Base-by-base conservation (phyloP, 2,888 invertebrate genomes). In the Taphrorychus bicolor region DNA sequence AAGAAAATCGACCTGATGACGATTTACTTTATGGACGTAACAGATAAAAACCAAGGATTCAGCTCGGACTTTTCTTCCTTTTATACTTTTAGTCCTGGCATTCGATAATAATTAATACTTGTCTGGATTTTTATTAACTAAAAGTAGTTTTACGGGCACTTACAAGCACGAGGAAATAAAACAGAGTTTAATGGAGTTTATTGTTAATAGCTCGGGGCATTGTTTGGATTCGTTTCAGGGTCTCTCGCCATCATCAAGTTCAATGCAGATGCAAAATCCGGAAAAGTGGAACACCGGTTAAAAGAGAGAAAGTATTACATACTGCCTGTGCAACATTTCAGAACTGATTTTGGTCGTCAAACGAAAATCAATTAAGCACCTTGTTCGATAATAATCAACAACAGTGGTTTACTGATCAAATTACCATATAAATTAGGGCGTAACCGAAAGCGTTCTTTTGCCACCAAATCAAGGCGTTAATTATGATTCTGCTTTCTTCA, bases 21-120 rank as follows among this genome's bases (percentile, higher is more conserved):
- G 54, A 61, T 23, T 61, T 41, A 54, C 61, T 42, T 61, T 61
- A 61, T 53, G 45, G 23, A 41, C 21, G 32, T 32, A 54, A 16
- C 24, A 54, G 54, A 54, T 54, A 54, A 54, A 54, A 54, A 54
- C 54, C 54, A 54, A 54, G 54, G 54, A 54, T 54, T 54, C 21
- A 11, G 51, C 21, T 21, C n/a, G n/a, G n/a, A n/a, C n/a, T n/a
- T n/a, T 54, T 32, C 17, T 54, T 17, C 32, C 18, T 54, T 54
- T 32, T 54, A 51, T 32, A 17, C 17, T 54, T 32, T n/a, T 32
- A 23, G 24, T 11, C 22, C 21, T 11, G 18, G 24, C 17, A 16
- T 18, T 54, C 54, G 17, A 32, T 21, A 51, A 51, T 51, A 51
- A 51, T 51, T 51, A 51, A 51, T 51, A 51, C 51, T 51, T 51